Evolutionary conservation across 2,888 invertebrate genomes (phyloP), one percentile per base, ranked within the genome.

Genomic region (Pseudococcus longispinus): DNA sequence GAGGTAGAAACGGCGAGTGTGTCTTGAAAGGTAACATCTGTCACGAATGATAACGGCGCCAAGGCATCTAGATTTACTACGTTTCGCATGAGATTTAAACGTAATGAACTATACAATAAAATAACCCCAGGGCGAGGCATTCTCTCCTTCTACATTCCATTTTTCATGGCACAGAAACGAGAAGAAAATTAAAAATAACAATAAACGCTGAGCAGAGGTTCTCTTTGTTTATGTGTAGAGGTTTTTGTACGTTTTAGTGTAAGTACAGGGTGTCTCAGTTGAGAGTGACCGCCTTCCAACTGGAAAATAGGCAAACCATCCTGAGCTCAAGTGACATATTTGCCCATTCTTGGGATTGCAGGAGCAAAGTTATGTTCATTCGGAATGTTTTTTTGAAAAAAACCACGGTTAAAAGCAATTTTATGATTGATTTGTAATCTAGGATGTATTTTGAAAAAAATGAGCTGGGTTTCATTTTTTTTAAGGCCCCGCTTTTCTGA

Each of bases 141-240:
- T 4, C 15, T n/a, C 51, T n/a, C 51, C 51, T n/a, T 37, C 44
- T 46, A 11, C 13, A 13, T 46, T 11, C n/a, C 44, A 46, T 46
- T 15, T 60, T 2, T 8, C 20, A 4, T 60, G 20, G 60, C 20
- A 20, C 20, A 60, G 60, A 46, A 15, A 15, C 51, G 8, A 26
- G 65, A 26, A 65, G 65, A 26, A 65, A 65, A 65, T 65, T 65
- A 65, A 65, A 65, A 65, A 65, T 65, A 65, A 65, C 65, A 65
- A 65, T 51, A 51, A 18, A 51, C 2, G 51, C 37, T 37, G 4
- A 5, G 37, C 9, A 5, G 15, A 51, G 15, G n/a, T 51, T 51
- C 51, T 15, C 60, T 60, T 20, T 65, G 15, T 3, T 26, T 65
- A 26, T 15, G 23, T 26, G 4, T 37, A 37, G 37, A 37, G 37